Conservation (phyloP, 1,140 invertebrate genomes). For the Neotoxoptera formosana region DNA sequence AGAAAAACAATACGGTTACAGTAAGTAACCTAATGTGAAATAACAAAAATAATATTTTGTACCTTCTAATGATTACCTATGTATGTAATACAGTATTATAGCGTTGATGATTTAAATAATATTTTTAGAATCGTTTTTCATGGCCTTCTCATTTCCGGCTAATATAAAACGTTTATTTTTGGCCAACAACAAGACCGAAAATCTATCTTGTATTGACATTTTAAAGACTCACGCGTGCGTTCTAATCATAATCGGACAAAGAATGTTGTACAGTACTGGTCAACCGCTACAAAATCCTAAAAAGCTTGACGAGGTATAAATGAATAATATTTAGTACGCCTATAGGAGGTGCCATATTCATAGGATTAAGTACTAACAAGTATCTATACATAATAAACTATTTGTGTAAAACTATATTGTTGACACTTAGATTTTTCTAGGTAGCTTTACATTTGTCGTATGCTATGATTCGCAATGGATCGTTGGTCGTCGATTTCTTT, state of each 20-base stretch:
- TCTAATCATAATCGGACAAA: conserved; percentile 71
- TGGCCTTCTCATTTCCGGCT: conserved; percentile 36
- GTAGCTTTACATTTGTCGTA: not conserved
- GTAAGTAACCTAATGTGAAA: not conserved
- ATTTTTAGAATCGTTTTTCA: conserved; percentile 54
- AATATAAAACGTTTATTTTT: conserved; percentile 27
- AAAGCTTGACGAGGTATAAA: conserved; percentile 2
- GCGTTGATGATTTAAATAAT: not conserved
- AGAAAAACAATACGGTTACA: conserved; percentile 16
- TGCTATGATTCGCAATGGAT: conserved; percentile 59
- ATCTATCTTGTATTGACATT: conserved; percentile 69
- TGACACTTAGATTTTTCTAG: conserved; percentile 3
- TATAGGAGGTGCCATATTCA: not conserved
- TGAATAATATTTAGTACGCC: not conserved
- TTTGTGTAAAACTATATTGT: not conserved
- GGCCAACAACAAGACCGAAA: conserved; percentile 38
- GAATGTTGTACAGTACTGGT: conserved; percentile 70
- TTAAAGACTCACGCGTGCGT: conserved; percentile 73
- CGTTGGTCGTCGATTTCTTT: conserved; percentile 61
- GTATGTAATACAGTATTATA: not conserved
- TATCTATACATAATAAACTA: not conserved
- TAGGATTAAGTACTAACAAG: not conserved
- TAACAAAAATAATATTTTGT: not conserved
- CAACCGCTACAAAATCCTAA: conserved; percentile 54
- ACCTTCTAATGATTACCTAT: not conserved